These are phyloP conservation scores for Caenorhabditis brenneri DNA, from an alignment of 1,140 invertebrate species.

Conservation along the genomic window DNA sequence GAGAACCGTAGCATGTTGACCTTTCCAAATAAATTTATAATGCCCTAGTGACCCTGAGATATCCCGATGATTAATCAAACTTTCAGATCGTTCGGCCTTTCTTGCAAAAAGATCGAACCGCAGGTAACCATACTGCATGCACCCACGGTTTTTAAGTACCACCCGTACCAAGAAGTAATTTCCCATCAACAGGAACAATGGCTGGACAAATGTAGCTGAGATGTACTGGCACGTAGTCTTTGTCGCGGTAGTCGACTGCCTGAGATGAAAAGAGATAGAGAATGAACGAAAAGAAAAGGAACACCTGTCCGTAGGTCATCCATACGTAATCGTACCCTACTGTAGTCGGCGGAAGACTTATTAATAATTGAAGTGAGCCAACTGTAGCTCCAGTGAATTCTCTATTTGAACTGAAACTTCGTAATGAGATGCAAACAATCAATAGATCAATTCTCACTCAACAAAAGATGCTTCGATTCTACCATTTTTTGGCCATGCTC, in stretches of 20 bases:
- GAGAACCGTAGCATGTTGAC: no score
- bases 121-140: no score
- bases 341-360: background rate
- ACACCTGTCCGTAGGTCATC: slow-evolving; percentile 33
- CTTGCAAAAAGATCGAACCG: no score
- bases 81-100: no score
- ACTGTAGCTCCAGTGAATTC: slow-evolving; percentile 39
- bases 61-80: no score
- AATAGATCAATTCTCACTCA: background rate
- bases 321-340: slow-evolving; percentile 36
- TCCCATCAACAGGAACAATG: background rate
- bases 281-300: background rate
- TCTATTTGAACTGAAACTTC: background rate
- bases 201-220: slow-evolving; percentile 29
- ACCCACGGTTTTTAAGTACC: no score
- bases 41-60: no score
- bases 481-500: slow-evolving; percentile 14
- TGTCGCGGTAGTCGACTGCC: slow-evolving; percentile 19
- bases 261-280: background rate
- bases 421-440: no score
- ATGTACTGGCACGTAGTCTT: slow-evolving; percentile 43
- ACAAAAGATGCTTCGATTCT: slow-evolving; percentile 28
- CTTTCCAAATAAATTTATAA: no score
- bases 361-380: slow-evolving; percentile 27
- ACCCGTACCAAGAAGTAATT: slow-evolving; percentile 22